These are phyloP conservation scores for Mastigias papua DNA, from an alignment of 30 jellyfish, hydroid and myxozoan species.

Conservation along the genomic window DNA sequence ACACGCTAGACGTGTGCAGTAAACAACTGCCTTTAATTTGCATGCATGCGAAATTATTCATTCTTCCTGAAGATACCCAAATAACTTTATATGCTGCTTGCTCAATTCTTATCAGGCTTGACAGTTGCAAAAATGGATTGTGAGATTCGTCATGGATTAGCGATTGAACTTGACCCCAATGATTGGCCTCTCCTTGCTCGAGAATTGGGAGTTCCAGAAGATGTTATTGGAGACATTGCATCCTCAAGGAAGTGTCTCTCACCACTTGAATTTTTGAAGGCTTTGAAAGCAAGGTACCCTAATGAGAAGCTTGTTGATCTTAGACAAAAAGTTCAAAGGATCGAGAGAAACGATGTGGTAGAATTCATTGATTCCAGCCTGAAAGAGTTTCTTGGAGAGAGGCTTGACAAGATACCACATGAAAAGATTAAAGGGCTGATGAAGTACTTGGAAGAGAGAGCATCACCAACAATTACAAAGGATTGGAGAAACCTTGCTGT, in stretches of 20 bases:
- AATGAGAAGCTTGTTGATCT: neutral
- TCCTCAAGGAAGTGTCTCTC: neutral
- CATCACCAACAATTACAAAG: neutral
- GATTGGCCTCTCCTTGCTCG: neutral
- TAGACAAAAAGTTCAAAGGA: neutral
- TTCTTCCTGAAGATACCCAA: too few relatives aligned
- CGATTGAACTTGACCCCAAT: neutral
- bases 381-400: neutral
- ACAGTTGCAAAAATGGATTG: neutral
- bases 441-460: neutral
- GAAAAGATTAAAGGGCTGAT: neutral
- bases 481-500: neutral
- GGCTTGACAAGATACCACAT: neutral
- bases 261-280: neutral
- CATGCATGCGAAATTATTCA: too few relatives aligned
- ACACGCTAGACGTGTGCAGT: too few relatives aligned
- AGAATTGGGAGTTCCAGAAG: neutral
- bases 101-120: neutral
- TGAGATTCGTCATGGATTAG: neutral
- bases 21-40: too few relatives aligned
- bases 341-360: neutral
- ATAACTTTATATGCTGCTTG: too few relatives aligned
- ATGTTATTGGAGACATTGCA: neutral
- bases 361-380: neutral
- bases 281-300: neutral